These are phyloP conservation scores for Prosapia bicincta DNA, from an alignment of 2,888 invertebrate species.

Conservation along the genomic window DNA sequence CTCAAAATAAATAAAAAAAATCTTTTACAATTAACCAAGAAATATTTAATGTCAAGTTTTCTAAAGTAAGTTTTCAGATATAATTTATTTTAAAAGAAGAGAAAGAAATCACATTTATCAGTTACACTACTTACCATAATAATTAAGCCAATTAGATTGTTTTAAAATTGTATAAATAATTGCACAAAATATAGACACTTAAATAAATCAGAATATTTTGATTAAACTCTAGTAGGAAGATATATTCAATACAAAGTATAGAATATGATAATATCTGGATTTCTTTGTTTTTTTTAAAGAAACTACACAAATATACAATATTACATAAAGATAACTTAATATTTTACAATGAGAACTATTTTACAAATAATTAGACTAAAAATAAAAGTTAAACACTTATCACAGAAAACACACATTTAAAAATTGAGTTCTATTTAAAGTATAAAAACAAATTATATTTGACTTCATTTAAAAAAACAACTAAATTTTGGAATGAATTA, in stretches of 20 bases:
- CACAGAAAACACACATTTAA: conserved; percentile 39
- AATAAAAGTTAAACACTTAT: conserved; percentile 37
- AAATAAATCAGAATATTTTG: conserved; percentile 32
- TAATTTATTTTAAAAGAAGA: neutral
- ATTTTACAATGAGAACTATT: conserved; percentile 34
- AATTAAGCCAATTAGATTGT: neutral
- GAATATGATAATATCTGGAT: conserved; percentile 12
- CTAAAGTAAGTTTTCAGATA: neutral
- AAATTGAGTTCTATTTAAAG: neutral
- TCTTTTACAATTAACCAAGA: neutral
- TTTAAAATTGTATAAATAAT: conserved; percentile 34
- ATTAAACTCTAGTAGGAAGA: conserved; percentile 37
- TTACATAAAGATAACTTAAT: conserved; percentile 36
- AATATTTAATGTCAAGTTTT: neutral
- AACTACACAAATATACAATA: conserved; percentile 38
- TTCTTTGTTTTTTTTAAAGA: conserved; percentile 25
- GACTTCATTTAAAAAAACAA: neutral
- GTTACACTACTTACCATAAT: neutral
- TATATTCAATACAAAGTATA: conserved; percentile 30
- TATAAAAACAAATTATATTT: neutral
- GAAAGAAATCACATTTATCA: neutral
- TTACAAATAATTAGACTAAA: conserved; percentile 32
- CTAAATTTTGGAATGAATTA: neutral
- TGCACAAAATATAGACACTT: conserved; percentile 37
- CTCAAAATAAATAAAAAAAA: neutral